Percentiles rank a stretch among this genome's conserved stretches.
phyloP scores from a whole-genome alignment of 2,113 vertebrate genomes.

The Pitta sordida region DNA sequence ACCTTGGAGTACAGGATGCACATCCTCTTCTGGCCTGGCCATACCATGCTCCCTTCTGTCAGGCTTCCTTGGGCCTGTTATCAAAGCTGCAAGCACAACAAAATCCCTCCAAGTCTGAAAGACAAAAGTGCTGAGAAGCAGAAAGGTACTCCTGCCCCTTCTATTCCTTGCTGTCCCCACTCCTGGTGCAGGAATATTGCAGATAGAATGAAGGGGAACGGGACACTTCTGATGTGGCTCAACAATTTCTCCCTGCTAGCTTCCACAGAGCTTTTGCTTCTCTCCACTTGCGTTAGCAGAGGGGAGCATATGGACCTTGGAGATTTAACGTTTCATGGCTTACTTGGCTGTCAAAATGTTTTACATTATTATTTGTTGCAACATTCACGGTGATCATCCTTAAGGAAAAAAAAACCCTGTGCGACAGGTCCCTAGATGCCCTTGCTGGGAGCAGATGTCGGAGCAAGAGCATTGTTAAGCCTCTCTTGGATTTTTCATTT shows the following conservation, averaged over 20 bases:
- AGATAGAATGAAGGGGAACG: not conserved
- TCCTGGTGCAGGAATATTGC: not conserved
- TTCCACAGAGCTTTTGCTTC: slow-evolving; percentile 4
- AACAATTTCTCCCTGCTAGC: not conserved
- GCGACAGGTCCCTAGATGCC: slow-evolving; percentile 65
- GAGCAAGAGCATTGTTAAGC: slow-evolving; percentile 45
- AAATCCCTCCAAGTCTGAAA: not conserved
- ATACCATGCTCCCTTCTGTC: rapidly evolving
- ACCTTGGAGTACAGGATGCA: not conserved
- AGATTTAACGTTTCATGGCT: slow-evolving; percentile 71
- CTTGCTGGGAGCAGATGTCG: slow-evolving; percentile 73
- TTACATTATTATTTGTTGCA: slow-evolving; percentile 71
- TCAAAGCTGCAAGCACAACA: not conserved
- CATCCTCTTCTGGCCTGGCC: not conserved
- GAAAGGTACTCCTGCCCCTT: not conserved
- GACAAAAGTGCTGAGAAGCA: not conserved
- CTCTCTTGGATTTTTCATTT: slow-evolving; percentile 54
- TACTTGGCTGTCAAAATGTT: slow-evolving; percentile 75
- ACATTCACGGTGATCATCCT: slow-evolving; percentile 73
- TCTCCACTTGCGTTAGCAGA: slow-evolving; percentile 30
- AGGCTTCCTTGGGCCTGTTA: not conserved
- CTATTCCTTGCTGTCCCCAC: not conserved
- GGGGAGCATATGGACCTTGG: slow-evolving; percentile 61
- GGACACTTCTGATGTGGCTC: not conserved
- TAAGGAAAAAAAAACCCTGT: slow-evolving; percentile 67